Conservation (phyloP, 1,140 invertebrate species). For the Leptinotarsa undecemlineata region DNA sequence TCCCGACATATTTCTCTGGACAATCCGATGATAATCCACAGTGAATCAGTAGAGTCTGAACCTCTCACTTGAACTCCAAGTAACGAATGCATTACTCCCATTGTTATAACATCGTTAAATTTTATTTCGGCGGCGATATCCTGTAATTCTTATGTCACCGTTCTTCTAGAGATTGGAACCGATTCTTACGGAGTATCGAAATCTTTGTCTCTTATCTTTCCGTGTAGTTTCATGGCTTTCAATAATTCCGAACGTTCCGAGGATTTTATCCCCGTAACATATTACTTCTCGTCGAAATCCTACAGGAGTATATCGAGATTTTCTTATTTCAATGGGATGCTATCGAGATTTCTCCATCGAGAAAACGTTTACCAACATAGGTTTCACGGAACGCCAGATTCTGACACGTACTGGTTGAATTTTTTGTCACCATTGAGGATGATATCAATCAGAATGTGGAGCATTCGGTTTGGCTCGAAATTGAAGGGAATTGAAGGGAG, state of each 20-base stretch:
- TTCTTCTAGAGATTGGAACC: background rate
- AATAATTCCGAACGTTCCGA: background rate
- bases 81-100: background rate
- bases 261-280: background rate
- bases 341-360: background rate
- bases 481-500: no score
- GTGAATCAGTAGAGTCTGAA: background rate
- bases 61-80: background rate
- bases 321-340: background rate
- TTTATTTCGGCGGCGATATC: background rate
- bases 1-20: background rate
- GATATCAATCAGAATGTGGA: no score
- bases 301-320: constrained; percentile 2
- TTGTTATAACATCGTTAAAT: constrained; percentile 6
- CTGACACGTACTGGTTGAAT: no score
- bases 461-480: no score
- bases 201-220: background rate
- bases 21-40: background rate
- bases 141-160: background rate
- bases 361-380: no score
- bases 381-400: no score
- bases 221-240: constrained; percentile 5
- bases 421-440: no score
- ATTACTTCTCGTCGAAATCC: background rate
- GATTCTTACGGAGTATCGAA: constrained; percentile 6